Percentiles rank a stretch among this genome's conserved stretches.
phyloP scores from a whole-genome alignment of 2,797 vertebrate species.

The Poeciliopsis presidionis region DNA sequence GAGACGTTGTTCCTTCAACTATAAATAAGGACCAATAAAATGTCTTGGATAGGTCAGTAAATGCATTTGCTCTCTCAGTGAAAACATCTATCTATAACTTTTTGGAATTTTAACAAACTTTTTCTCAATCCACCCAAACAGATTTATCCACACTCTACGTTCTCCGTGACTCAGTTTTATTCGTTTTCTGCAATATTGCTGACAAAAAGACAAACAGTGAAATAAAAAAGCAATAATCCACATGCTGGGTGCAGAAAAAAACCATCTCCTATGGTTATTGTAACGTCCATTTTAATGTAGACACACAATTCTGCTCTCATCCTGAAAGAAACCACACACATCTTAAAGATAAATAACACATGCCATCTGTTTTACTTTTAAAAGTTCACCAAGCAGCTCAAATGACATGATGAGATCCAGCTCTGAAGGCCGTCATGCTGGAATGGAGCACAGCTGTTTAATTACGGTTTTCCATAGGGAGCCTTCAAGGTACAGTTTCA shows the following conservation, averaged over 20 bases:
- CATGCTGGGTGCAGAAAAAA: background rate
- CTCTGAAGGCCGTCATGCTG: slow-evolving; percentile 1
- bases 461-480: background rate
- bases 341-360: slow-evolving; percentile 1
- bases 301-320: background rate
- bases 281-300: background rate
- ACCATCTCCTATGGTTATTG: background rate
- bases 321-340: background rate
- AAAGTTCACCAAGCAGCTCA: background rate
- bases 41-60: too few relatives aligned
- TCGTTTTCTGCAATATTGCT: background rate
- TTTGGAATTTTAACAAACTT: background rate
- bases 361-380: slow-evolving; percentile 2
- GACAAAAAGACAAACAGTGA: background rate
- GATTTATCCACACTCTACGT: background rate
- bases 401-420: slow-evolving; percentile 12
- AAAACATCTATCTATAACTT: background rate
- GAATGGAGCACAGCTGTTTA: background rate
- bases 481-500: slow-evolving; percentile 1
- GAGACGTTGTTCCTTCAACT: too few relatives aligned
- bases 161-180: background rate
- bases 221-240: background rate
- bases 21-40: too few relatives aligned
- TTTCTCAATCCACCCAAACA: background rate
- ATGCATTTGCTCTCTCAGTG: too few relatives aligned